Base-by-base conservation (phyloP, 2,888 invertebrate genomes). In the Pogonocherus hispidulus region DNA sequence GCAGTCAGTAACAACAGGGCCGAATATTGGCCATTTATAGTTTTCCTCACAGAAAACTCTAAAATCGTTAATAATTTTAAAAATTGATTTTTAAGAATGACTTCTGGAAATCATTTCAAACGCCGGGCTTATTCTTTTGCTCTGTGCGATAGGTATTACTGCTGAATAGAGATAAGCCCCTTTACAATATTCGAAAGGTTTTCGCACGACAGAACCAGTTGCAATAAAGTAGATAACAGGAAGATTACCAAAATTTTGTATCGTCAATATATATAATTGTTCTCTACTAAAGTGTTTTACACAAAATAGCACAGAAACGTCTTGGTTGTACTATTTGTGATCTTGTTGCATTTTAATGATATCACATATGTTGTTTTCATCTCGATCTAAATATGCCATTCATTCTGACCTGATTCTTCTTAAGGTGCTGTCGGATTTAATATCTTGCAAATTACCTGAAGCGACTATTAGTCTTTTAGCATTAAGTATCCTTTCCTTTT, bases 51-150 rank as follows among this genome's bases (percentile, higher is more conserved):
- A 57, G 3, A 27, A 44, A 18, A 18, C 16, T 2, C 44, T 41
- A 20, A 57, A 57, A 22, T 57, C 41, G 16, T 57, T 4, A n/a
- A 57, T 1, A n/a, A n/a, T 8, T 11, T 41, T 22, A 27, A 57
- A 57, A 23, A 57, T 44, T 20, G 57, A 22, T 57, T 57, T 57
- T 14, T 41, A 37, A 20, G 19, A 41, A 20, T 44, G 41, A 9
- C 5, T 37, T 2, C n/a, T n/a, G 0, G 57, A 57, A 14, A 57
- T 2, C 41, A 57, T 57, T 57, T 57, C 57, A n/a, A 57, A 57
- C 5, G 20, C n/a, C 16, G 56, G 57, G 9, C 3, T 8, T 19
- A 57, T 57, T 20, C 55, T 9, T 19, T 37, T 8, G n/a, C 1
- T 37, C 5, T 35, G 19, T 32, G 8, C 8, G 4, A 32, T 37